Evolutionary conservation across 2,797 vertebrate genomes (phyloP).

Genomic region (Girardinus metallicus): DNA sequence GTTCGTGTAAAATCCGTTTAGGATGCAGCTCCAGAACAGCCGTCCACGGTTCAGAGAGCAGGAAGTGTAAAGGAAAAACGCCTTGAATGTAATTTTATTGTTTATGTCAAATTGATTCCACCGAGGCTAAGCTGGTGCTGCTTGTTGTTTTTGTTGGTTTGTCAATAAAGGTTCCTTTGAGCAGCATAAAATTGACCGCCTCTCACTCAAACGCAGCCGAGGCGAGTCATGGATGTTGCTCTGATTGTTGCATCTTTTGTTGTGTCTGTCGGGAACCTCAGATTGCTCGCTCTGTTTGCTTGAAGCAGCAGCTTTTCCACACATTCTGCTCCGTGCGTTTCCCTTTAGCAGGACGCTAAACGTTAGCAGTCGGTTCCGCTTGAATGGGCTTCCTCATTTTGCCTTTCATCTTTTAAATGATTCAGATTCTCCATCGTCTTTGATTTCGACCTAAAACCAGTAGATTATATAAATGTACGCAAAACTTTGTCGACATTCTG

Average conservation of each 20-base stretch:
- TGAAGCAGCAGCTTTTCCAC: slow-evolving; percentile 4
- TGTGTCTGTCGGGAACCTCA: slow-evolving; percentile 8
- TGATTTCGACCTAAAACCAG: not conserved
- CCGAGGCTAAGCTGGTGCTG: not conserved
- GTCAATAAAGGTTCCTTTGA: slow-evolving; percentile 16
- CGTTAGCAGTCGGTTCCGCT: not conserved
- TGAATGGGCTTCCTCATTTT: slow-evolving; percentile 3
- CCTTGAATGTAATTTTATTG: slow-evolving; percentile 9
- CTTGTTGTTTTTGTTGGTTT: slow-evolving; percentile 5
- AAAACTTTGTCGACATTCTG: too few species aligned
- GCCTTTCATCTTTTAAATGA: not conserved
- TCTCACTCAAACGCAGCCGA: not conserved
- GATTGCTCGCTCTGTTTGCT: not conserved
- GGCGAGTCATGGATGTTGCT: slow-evolving; percentile 6
- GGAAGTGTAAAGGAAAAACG: not conserved
- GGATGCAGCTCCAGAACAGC: slow-evolving; percentile 4
- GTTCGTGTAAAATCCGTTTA: slow-evolving; percentile 23
- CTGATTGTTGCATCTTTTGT: slow-evolving; percentile 13
- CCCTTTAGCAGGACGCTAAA: not conserved
- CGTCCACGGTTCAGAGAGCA: not conserved
- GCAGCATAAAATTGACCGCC: slow-evolving; percentile 11
- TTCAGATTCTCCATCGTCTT: not conserved
- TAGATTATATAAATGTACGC: too few species aligned
- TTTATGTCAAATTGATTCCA: slow-evolving; percentile 15
- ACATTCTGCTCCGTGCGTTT: not conserved